Base-by-base conservation (phyloP, 2,113 vertebrate genomes). In the Carassius auratus region DNA sequence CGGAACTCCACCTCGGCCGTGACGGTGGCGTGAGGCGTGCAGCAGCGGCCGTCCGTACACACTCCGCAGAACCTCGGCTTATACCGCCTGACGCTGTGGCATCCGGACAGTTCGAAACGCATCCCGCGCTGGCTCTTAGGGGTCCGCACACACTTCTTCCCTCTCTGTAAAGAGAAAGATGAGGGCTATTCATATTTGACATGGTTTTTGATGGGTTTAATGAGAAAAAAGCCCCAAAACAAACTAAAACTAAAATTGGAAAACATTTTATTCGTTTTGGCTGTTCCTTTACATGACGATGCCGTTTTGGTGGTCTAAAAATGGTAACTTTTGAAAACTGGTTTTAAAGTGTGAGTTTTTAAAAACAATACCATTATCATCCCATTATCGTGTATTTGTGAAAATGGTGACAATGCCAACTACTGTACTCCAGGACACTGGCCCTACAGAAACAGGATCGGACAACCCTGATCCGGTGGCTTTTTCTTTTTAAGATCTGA, bases 31-130 rank as follows among this genome's bases (percentile, higher is more conserved):
- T 89, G 90, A 0, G 94, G 95, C 0, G 93, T 94, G 93, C 95
- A 96, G 91, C 95, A 96, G 81, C 94, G 92, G 0, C 91, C 88
- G 0, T 95, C 95, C 0, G 69, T 92, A 87, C 95, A 96, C 86
- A 92, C 91, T 1, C 95, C 94, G 0, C 95, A 96, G 91, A 96
- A 96, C 87, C 90, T 94, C 38, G 93, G 95, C 85, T 89, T 89
- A 90, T 94, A 96, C 4, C 90, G 77, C 7, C 75, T 90, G 33
- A 81, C 75, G 88, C 95, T 96, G 85, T 83, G 90, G 84, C 95
- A 96, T 83, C 95, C 95, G 0, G 93, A 96, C 64, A 96, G 90
- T 89, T 95, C 89, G 0, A 96, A 96, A 50, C 12, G 94, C 88
- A 95, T 91, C 5, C 86, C 92, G 9, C 76, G 89, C 21, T 78